phyloP scores from a whole-genome alignment of 2,113 vertebrate species.

The Notothenia rossii region DNA sequence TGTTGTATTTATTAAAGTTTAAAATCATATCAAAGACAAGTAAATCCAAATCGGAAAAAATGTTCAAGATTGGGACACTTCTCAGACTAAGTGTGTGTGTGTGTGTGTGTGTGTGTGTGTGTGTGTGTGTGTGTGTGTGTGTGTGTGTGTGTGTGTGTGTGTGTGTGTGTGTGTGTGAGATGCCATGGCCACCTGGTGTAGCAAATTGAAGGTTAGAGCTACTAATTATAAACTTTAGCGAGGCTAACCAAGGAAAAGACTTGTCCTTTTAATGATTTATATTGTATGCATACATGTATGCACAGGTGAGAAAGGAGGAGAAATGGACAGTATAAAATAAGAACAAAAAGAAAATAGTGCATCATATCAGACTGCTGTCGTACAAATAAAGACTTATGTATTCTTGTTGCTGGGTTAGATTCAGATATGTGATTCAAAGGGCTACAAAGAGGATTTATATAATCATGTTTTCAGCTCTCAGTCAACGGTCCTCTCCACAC shows the following conservation, averaged over 20 bases:
- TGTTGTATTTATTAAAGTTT: background rate
- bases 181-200: background rate
- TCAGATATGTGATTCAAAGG: background rate
- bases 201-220: background rate
- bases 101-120: background rate
- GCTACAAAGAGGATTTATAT: background rate
- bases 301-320: background rate
- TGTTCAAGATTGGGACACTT: background rate
- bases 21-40: background rate
- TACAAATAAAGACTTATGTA: too few relatives aligned
- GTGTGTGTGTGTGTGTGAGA: constrained; percentile 3
- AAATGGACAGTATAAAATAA: background rate
- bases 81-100: background rate
- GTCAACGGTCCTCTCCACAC: too few relatives aligned
- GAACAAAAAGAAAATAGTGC: background rate
- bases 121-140: background rate
- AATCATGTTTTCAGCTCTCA: background rate
- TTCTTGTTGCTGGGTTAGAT: background rate
- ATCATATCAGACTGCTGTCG: too few relatives aligned
- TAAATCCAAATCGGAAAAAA: too few relatives aligned
- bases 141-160: background rate
- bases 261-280: background rate
- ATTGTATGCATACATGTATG: background rate
- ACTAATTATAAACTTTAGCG: background rate
- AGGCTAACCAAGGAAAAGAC: background rate